These are phyloP conservation scores for Anarhynchus alexandrinus DNA, from an alignment of 2,113 vertebrate genomes.

Conservation along the genomic window DNA sequence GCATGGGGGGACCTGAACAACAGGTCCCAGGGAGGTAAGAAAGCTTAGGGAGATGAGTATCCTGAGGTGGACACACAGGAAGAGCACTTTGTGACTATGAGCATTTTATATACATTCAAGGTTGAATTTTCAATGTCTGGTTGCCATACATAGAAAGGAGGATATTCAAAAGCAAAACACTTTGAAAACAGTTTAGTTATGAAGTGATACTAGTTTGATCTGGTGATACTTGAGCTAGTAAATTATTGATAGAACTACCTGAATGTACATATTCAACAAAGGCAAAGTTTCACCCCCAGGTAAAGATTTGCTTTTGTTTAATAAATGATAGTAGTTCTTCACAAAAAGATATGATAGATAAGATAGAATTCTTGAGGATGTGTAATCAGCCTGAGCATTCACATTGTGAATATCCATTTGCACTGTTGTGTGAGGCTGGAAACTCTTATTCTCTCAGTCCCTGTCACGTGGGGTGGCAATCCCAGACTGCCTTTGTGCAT, in stretches of 20 bases:
- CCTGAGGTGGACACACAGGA: not conserved
- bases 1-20: not conserved
- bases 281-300: not conserved
- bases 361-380: not conserved
- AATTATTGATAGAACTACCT: not conserved
- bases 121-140: not conserved
- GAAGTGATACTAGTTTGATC: not conserved
- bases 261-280: not conserved
- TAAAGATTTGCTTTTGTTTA: not conserved
- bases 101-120: not conserved
- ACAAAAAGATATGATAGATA: not conserved
- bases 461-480: not conserved
- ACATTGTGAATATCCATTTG: not conserved
- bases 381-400: not conserved
- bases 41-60: not conserved
- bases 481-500: not conserved
- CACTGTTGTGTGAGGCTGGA: not conserved
- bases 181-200: not conserved
- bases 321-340: not conserved
- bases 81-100: not conserved
- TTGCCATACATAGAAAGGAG: not conserved
- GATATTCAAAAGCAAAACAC: not conserved
- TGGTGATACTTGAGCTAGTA: not conserved
- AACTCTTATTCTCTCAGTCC: not conserved
- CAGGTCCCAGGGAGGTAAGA: not conserved